Conservation (phyloP, 1,140 invertebrate species). For the Ditylenchus dipsaci region DNA sequence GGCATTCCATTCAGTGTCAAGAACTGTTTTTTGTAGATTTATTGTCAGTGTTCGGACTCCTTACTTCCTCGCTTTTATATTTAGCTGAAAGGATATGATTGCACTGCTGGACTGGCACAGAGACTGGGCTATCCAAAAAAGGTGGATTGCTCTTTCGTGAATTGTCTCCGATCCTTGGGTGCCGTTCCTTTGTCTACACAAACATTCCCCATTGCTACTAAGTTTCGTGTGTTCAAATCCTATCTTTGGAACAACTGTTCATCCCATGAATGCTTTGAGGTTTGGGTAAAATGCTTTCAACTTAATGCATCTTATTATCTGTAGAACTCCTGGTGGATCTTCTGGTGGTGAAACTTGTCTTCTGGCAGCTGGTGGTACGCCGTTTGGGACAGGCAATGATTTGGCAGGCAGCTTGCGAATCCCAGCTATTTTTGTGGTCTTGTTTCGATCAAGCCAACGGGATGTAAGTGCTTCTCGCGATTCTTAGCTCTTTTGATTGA, state of each 20-base stretch:
- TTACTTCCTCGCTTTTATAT: not conserved
- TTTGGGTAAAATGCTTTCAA: not conserved
- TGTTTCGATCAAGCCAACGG: constrained; percentile 59
- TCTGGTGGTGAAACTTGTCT: constrained; percentile 59
- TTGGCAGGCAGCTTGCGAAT: constrained; percentile 21
- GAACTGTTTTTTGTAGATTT: constrained; percentile 46
- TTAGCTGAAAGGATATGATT: constrained; percentile 60
- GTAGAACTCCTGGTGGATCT: constrained; percentile 50
- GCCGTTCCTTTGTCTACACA: constrained; percentile 61
- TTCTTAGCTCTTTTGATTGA: not conserved
- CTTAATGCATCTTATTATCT: not conserved
- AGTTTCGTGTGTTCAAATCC: constrained; percentile 52
- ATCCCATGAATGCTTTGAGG: constrained; percentile 34
- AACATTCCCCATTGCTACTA: constrained; percentile 60
- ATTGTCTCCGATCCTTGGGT: constrained; percentile 47
- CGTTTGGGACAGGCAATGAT: constrained; percentile 57
- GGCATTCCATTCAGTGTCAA: constrained; percentile 56
- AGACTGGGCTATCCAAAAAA: constrained; percentile 55
- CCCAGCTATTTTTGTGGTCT: constrained; percentile 59
- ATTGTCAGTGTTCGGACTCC: not conserved
- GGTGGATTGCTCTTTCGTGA: constrained; percentile 57
- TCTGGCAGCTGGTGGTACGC: constrained; percentile 56
- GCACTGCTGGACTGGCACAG: constrained; percentile 59
- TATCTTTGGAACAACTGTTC: constrained; percentile 50
- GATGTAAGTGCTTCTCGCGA: constrained; percentile 9